Base-by-base conservation (phyloP, 2,888 invertebrate genomes). In the Pammene aurita region DNA sequence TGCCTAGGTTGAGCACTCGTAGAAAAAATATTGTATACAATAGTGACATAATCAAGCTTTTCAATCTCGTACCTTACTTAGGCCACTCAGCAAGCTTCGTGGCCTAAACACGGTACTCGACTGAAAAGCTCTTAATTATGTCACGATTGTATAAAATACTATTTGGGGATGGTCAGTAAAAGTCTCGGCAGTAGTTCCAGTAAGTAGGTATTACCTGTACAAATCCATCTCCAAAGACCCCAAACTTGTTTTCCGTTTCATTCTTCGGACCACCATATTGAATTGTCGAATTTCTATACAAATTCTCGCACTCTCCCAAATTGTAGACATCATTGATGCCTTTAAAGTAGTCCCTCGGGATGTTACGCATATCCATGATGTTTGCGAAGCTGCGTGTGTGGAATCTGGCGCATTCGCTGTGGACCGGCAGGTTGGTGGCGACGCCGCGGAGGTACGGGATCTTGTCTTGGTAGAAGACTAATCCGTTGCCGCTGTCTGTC, bases 381-480 rank as follows among this genome's bases (percentile, higher is more conserved):
- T 50, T 38, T 1, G 62, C 11, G 7, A 41, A 62, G 10, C 50
- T 52, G 16, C 62, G 62, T 9, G 38, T 61, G 41, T 38, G 18
- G n/a, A 50, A 52, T 10, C 18, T 48, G 5, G 35, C 13, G 16
- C 50, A 61, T 1, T 7, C 7, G 9, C 11, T 11, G 5, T 2
- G n/a, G 35, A 50, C 6, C 18, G 13, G n/a, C 7, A 18, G 14
- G 38, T n/a, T 7, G 0, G 38, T 18, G 6, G 38, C 50, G 0
- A 62, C 50, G 2, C 62, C 62, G 5, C 50, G 62, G 13, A 62
- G 50, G 62, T 52, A 62, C 4, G 62, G 62, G 5, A 10, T 38
- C 16, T 6, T 16, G 50, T 26, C 38, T 26, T 41, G 6, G 41
- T 18, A 62, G n/a, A 62, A 62, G 9, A 62, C 50, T 38, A 62